Evolutionary conservation across 1,140 invertebrate species (phyloP).

Genomic region (Drosophila kohkoa): DNA sequence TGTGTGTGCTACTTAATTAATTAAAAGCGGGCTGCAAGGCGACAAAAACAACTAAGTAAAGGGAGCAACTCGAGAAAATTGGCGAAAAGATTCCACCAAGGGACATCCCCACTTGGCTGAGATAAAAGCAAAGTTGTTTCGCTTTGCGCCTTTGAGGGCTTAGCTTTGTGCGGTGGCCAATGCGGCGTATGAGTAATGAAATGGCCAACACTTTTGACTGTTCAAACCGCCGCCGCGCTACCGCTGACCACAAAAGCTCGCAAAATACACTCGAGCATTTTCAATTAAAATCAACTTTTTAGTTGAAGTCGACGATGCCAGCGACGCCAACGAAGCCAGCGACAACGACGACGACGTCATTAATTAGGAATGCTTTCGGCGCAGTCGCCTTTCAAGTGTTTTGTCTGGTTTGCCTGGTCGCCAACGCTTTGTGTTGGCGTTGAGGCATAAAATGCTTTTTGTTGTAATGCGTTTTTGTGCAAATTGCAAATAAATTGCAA

Average conservation of each 20-base stretch:
- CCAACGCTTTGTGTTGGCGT: slow-evolving; percentile 77
- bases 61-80: not conserved
- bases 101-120: slow-evolving; percentile 14
- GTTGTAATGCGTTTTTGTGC: slow-evolving; percentile 72
- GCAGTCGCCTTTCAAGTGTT: slow-evolving; percentile 69
- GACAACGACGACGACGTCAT: slow-evolving; percentile 67
- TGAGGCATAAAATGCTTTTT: slow-evolving; percentile 65
- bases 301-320: slow-evolving; percentile 15
- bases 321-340: slow-evolving; percentile 4
- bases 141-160: not conserved
- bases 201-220: slow-evolving; percentile 55
- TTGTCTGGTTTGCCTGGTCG: slow-evolving; percentile 58
- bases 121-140: not conserved
- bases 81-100: slow-evolving; percentile 44
- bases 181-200: slow-evolving; percentile 74
- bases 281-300: slow-evolving; percentile 65
- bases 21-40: slow-evolving; percentile 19
- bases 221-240: not conserved
- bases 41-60: slow-evolving; percentile 12
- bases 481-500: slow-evolving; percentile 83
- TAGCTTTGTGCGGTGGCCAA: slow-evolving; percentile 47
- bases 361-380: slow-evolving; percentile 76
- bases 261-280: slow-evolving; percentile 46
- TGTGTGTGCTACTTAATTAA: slow-evolving; percentile 45
- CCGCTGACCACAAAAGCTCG: slow-evolving; percentile 25